Conservation (phyloP, 2,888 invertebrate species). For the Epistrophella euchroma region DNA sequence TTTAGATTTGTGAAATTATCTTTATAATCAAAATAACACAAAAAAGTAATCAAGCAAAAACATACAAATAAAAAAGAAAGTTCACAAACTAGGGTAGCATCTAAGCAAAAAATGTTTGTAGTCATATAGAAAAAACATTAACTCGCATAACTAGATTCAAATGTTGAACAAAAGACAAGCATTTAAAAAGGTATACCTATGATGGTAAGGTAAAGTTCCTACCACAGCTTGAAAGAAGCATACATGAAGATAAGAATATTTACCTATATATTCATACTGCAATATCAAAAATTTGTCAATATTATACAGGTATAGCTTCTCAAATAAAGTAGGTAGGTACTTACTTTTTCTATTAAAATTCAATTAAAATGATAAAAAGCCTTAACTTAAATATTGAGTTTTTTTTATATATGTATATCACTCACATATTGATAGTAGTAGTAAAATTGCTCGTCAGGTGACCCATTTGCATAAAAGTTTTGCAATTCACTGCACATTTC, state of each 20-base stretch:
- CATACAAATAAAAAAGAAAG: constrained; percentile 50
- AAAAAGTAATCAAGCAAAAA: not conserved
- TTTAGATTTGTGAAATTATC: too few species aligned
- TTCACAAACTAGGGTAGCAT: not conserved
- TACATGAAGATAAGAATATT: not conserved
- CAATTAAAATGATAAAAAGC: not conserved
- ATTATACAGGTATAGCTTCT: not conserved
- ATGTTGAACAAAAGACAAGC: constrained; percentile 4
- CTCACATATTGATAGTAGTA: constrained; percentile 77
- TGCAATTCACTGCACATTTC: constrained; percentile 78
- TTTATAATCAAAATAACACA: not conserved
- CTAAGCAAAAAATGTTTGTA: not conserved
- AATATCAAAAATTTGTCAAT: not conserved
- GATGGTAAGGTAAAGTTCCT: too few species aligned
- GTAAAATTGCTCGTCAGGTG: constrained; percentile 76
- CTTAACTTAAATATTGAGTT: not conserved
- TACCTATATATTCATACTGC: not conserved
- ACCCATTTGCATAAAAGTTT: constrained; percentile 77
- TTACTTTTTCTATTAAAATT: not conserved
- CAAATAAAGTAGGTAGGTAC: not conserved
- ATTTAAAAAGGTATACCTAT: too few species aligned
- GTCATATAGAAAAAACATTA: not conserved
- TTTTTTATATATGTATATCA: constrained; percentile 47
- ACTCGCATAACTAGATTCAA: constrained; percentile 30
- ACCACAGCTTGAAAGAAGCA: not conserved